Evolutionary conservation across 2,113 vertebrate genomes (phyloP).

Genomic region (Amia ocellicauda): DNA sequence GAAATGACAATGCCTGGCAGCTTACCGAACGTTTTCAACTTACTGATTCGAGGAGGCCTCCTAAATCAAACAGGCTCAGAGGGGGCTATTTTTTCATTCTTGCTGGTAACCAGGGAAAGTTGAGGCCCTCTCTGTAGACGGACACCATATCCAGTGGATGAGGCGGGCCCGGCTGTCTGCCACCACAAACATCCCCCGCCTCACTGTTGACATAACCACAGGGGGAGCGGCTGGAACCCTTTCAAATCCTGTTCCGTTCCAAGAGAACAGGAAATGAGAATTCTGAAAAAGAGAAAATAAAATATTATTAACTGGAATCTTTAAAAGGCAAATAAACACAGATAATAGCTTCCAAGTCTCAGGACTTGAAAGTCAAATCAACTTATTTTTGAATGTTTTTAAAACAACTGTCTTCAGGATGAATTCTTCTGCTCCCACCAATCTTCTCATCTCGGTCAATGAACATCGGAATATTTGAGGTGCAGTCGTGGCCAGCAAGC

Average conservation of each 20-base stretch:
- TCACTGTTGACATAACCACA: constrained; percentile 56
- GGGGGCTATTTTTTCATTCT: neutral
- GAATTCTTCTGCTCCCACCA: constrained; percentile 7
- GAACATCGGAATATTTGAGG: constrained; percentile 27
- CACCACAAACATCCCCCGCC: constrained; percentile 56
- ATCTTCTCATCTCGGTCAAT: constrained; percentile 28
- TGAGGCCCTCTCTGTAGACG: neutral
- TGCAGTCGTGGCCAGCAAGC: neutral
- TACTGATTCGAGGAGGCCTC: constrained; percentile 2
- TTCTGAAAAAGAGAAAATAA: constrained; percentile 43
- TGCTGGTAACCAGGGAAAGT: neutral
- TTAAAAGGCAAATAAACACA: constrained; percentile 56
- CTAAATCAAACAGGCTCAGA: neutral
- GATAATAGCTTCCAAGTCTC: constrained; percentile 36
- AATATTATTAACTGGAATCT: constrained; percentile 46
- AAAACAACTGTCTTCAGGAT: constrained; percentile 21
- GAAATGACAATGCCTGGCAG: constrained; percentile 7
- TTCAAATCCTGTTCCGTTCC: constrained; percentile 45
- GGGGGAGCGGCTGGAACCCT: constrained; percentile 46
- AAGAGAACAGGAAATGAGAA: constrained; percentile 61
- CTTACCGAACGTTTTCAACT: neutral
- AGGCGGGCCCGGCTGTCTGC: constrained; percentile 42
- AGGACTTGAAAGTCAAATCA: constrained; percentile 32
- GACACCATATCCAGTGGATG: constrained; percentile 13
- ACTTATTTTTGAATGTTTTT: constrained; percentile 11